Percentiles rank a stretch among this genome's conserved stretches.
Conservation (phyloP, 1,140 invertebrate species). For the Papilio helenus region DNA sequence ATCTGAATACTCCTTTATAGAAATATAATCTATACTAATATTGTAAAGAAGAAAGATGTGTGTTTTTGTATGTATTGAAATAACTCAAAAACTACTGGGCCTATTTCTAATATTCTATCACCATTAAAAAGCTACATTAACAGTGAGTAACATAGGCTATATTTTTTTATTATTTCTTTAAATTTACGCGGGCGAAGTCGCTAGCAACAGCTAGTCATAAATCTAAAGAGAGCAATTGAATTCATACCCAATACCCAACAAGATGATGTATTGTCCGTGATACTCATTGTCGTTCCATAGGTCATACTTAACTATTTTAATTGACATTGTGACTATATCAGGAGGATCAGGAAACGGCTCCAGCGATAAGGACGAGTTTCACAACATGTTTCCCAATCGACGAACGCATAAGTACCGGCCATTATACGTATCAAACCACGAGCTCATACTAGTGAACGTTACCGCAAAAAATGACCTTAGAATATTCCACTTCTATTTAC, state of each 20-base stretch:
- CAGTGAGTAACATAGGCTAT: no score
- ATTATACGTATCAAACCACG: conserved; percentile 1
- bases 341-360: not conserved
- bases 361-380: conserved; percentile 19
- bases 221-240: not conserved
- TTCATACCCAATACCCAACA: not conserved
- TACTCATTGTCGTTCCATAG: not conserved
- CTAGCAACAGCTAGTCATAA: no score
- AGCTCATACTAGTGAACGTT: conserved; percentile 5
- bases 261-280: not conserved
- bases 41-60: no score
- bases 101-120: no score
- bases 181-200: no score
- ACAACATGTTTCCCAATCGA: conserved; percentile 13
- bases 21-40: no score
- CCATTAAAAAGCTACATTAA: no score
- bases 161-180: no score
- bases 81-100: no score
- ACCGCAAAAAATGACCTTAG: conserved; percentile 20
- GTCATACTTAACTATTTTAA: conserved; percentile 6
- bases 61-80: no score
- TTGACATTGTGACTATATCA: conserved; percentile 19
- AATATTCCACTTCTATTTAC: conserved; percentile 9
- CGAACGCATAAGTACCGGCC: not conserved
- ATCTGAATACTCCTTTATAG: no score